Base-by-base conservation (phyloP, 2,797 vertebrate genomes). In the Chrysocyon brachyurus region DNA sequence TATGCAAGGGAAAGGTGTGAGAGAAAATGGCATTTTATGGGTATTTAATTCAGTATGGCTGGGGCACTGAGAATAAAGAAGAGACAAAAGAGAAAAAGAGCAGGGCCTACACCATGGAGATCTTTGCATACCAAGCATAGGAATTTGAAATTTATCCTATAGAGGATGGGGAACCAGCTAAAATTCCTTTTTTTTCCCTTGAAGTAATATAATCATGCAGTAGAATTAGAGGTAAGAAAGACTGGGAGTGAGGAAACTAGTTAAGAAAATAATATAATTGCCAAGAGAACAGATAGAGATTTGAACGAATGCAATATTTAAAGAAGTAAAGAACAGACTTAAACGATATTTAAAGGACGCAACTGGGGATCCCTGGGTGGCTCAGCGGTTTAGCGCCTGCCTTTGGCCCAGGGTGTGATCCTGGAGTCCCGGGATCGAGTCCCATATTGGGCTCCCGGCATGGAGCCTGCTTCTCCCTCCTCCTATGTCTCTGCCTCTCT, bases 241-340 rank as follows among this genome's bases (percentile, higher is more conserved):
- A 66, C 49, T 59, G 12, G 24, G 90, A 92, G 26, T 36, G 88
- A 87, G 24, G 5, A 89, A 81, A 94, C 54, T 89, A 79, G 21
- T 63, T 68, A 49, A 16, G 19, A 87, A 75, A 90, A 61, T 49
- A 91, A 33, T 40, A 3, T 2, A 95, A 70, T 0, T 95, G 15
- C 73, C 54, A 86, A 94, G 46, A 95, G 33, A 97, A 68, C 15
- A 54, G 36, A 82, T 46, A 72, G 70, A 36, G 36, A 90, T 88
- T 63, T 97, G 33, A 96, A 92, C 54, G 94, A 85, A 96, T 73
- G 52, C 56, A 81, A 12, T 70, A 64, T 66, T 91, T 95, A 68
- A 87, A 91, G 21, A 59, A 5, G 12, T 78, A 86, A 87, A 83
- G 16, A 72, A 92, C 3, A 96, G 64, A 94, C 22, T 66, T 95